These are phyloP conservation scores for Clavelina lepadiformis DNA, from an alignment of 23 tunicate species.

Conservation along the genomic window DNA sequence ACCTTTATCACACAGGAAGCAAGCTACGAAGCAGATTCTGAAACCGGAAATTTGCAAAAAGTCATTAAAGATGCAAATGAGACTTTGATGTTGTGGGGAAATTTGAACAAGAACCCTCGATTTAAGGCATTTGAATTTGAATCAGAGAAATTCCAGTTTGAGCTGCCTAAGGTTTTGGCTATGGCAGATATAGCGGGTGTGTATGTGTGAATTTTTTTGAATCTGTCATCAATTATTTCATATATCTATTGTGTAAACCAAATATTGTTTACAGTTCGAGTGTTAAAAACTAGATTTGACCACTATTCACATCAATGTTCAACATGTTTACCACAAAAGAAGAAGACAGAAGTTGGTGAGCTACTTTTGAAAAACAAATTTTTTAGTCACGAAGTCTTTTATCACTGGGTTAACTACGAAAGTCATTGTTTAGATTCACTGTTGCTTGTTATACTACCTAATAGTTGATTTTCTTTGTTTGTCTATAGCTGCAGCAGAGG, in stretches of 20 bases:
- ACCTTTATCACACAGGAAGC: constrained; percentile 79
- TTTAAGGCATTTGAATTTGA: constrained; percentile 77
- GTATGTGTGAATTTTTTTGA: neutral
- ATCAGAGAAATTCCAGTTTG: constrained; percentile 61
- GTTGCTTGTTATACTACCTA: neutral
- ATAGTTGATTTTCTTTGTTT: neutral
- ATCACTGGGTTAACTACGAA: too few species aligned
- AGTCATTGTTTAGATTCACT: neutral
- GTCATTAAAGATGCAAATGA: constrained; percentile 61
- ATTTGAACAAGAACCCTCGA: constrained; percentile 86
- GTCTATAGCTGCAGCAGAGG: neutral
- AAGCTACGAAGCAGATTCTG: constrained; percentile 71
- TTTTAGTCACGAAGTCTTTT: too few species aligned
- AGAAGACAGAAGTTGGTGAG: constrained; percentile 47
- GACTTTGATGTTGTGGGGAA: constrained; percentile 80
- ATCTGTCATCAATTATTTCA: neutral
- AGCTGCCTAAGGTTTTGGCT: constrained; percentile 62
- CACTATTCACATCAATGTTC: constrained; percentile 75
- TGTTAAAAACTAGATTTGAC: constrained; percentile 58
- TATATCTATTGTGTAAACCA: neutral
- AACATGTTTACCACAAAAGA: constrained; percentile 39
- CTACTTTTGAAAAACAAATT: too few species aligned
- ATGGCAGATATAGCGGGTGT: constrained; percentile 75
- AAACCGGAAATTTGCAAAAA: constrained; percentile 88
- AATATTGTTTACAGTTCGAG: constrained; percentile 50